Base-by-base conservation (phyloP, 2,797 vertebrate genomes). In the Spondyliosoma cantharus region DNA sequence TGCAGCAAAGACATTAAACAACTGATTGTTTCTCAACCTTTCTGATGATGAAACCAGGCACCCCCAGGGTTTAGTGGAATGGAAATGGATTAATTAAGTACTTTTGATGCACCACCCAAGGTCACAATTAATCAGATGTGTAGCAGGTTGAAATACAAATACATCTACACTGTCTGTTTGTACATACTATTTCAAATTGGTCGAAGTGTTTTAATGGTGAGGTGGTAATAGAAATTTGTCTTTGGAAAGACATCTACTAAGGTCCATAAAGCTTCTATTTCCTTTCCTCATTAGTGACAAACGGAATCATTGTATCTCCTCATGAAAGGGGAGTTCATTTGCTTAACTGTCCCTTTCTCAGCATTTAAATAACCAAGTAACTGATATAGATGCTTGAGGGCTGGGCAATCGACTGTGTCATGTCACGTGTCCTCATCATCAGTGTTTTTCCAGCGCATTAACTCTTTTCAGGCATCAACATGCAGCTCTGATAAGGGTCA, bases 391-490 rank as follows among this genome's bases (percentile, higher is more conserved):
- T 15, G 27, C 52, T 49, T 0, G 1, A 48, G 63, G 14, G 22
- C 61, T 46, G 20, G 13, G 13, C 43, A 57, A 3, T 66, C 20
- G 60, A 69, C 60, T 42, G 37, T 49, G 4, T 56, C 25, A 49
- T 52, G 37, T 50, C 46, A 42, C 48, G 29, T 22, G 60, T 60
- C 45, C 57, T 80, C 48, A 43, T 53, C 24, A 17, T 50, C 54
- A 12, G 22, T 62, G 69, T 81, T 81, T 73, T 76, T 74, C 53
- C 64, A 37, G 43, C 22, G 29, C 12, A 0, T 81, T 81, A 76
- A 76, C 77, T 87, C 81, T 78, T 83, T 85, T 86, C 76, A 90
- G 82, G 83, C 86, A 81, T 87, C 75, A 66, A n/a, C 59, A 19
- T n/a, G 50, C 48, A 78, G 75, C 80, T 42, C 79, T 71, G 75